A percentile compares a stretch with the other conserved stretches of the same genome.
phyloP scores from a whole-genome alignment of 2,888 invertebrate species.

The Scaptomyza flava region DNA sequence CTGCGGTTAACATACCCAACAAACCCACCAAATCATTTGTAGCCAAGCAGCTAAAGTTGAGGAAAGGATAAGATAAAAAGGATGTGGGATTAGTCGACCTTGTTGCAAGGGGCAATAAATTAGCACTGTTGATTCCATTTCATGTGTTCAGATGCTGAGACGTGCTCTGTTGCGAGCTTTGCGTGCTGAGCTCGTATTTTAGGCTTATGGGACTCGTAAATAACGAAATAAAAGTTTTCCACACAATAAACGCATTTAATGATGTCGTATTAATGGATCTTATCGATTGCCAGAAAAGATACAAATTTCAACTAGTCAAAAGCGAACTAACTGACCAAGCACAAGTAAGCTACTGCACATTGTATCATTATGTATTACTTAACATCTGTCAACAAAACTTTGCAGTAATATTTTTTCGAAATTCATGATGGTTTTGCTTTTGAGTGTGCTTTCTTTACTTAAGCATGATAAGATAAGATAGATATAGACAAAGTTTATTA shows the following conservation, averaged over 20 bases:
- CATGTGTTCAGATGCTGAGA: not conserved
- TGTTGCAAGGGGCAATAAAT: conserved; percentile 46
- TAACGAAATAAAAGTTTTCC: conserved; percentile 56
- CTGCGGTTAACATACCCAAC: conserved; percentile 90
- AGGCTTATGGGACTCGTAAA: conserved; percentile 43
- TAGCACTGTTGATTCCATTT: conserved; percentile 17
- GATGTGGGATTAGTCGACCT: conserved; percentile 40
- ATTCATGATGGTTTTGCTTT: not conserved
- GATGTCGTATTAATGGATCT: conserved; percentile 34
- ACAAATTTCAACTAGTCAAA: not conserved
- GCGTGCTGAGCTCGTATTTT: not conserved
- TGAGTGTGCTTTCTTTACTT: conserved; percentile 1
- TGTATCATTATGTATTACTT: conserved; percentile 3
- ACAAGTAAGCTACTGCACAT: not conserved
- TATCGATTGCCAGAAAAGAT: conserved; percentile 30
- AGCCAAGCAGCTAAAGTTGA: conserved; percentile 87
- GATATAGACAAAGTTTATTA: not conserved
- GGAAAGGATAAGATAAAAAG: conserved; percentile 75
- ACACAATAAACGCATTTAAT: conserved; percentile 45
- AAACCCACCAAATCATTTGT: conserved; percentile 92
- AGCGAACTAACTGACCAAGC: conserved; percentile 12
- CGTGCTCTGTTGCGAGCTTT: conserved; percentile 13
- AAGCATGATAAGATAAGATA: not conserved
- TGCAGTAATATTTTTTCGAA: not conserved
- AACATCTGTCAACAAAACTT: conserved; percentile 8